phyloP scores from a whole-genome alignment of 2,113 vertebrate species.

The Nycticryphes semicollaris region DNA sequence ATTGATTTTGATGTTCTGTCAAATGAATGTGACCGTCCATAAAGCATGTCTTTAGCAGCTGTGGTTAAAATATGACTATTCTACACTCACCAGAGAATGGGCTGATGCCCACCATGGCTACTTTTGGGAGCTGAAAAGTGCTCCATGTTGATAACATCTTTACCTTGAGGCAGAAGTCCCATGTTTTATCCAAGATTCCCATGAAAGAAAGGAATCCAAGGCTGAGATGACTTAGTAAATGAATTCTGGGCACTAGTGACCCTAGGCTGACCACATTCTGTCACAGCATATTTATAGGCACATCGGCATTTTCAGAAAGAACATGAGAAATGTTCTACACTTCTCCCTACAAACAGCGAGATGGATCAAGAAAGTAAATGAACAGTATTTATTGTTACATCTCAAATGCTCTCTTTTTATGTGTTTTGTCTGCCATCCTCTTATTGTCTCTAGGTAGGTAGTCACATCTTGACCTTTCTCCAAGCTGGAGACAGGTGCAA shows the following conservation, averaged over 20 bases:
- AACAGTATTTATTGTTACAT: background rate
- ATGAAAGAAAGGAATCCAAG: background rate
- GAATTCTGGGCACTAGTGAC: background rate
- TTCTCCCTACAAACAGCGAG: rapidly evolving
- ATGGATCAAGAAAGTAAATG: background rate
- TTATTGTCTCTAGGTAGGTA: background rate
- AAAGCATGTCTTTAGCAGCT: background rate
- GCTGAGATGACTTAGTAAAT: background rate
- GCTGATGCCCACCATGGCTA: background rate
- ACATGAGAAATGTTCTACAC: too few relatives aligned
- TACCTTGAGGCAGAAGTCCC: background rate
- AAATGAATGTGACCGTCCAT: background rate
- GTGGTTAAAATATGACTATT: background rate
- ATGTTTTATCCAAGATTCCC: background rate
- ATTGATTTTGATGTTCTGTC: background rate
- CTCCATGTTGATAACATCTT: background rate
- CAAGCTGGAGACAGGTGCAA: background rate
- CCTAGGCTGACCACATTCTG: background rate
- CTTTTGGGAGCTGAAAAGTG: background rate
- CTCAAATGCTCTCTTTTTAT: background rate
- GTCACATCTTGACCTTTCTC: background rate
- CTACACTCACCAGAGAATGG: background rate
- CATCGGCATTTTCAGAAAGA: background rate
- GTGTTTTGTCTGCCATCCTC: background rate
- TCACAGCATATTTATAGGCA: background rate